Evolutionary conservation across 2,888 invertebrate species (phyloP), one percentile per base, ranked within the genome.

Genomic region (Trimorus sp.): DNA sequence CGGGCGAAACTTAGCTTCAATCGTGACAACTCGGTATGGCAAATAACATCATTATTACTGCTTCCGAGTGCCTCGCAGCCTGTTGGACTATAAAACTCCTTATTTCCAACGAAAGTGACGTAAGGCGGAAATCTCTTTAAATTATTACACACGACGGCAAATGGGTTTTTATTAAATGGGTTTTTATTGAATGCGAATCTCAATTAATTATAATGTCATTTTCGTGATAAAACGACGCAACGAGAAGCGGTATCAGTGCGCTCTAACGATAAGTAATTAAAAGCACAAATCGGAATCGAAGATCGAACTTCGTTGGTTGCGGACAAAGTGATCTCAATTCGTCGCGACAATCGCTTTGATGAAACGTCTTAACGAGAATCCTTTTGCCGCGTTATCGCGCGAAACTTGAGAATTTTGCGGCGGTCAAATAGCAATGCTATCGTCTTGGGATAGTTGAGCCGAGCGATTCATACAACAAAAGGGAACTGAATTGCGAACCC

Each of bases 341-440:
- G 40, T 54, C 45, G 36, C 48, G 59, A 69, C 71, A 45, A 63
- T 76, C 59, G 65, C 75, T 68, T 73, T 68, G 76, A 81, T 77
- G 77, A 77, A 81, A 77, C 73, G 73, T 77, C 81, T 81, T 71
- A 76, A 73, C 63, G 63, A 73, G 68, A 81, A 81, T 74, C 62
- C 69, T 59, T 59, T 40, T 14, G 42, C 42, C 62, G 71, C 36
- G 62, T 42, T 68, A 68, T 79, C 79, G 65, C 14, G 45, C 14
- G 73, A 77, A 76, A 75, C 76, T 66, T 62, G 60, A 81, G 76
- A 81, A 70, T 81, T 66, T 71, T 60, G 76, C 80, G 71, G 77
- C 68, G 49, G 58, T 12, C 66, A 71, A 73, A 63, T 63, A 36
- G 73, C 73, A 76, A 81, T 69, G 76, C 71, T 66, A 76, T 81